Evolutionary conservation across 2,888 invertebrate genomes (phyloP).

Genomic region (Sturmia bella): DNA sequence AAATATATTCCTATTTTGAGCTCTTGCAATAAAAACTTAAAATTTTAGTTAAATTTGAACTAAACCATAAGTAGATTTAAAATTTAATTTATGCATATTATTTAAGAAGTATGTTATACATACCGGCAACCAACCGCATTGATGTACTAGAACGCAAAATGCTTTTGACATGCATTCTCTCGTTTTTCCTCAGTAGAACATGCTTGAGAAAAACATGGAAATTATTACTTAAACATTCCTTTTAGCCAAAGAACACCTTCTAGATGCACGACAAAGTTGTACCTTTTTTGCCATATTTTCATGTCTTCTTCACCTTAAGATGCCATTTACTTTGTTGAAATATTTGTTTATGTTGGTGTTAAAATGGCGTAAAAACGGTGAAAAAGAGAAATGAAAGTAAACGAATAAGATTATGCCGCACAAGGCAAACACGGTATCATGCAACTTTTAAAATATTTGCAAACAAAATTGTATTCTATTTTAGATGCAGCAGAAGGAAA

Average conservation of each 20-base stretch:
- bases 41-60: no score
- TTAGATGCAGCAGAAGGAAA: neutral
- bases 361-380: constrained; percentile 32
- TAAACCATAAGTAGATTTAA: no score
- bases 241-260: constrained; percentile 7
- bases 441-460: constrained; percentile 16
- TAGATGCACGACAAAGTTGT: constrained; percentile 19
- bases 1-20: no score
- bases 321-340: constrained; percentile 18
- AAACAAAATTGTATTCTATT: constrained; percentile 6
- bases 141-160: neutral
- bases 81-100: no score
- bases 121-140: neutral
- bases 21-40: no score
- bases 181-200: neutral
- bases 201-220: constrained; percentile 4
- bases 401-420: constrained; percentile 13
- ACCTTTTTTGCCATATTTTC: neutral
- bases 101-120: neutral
- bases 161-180: neutral
- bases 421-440: constrained; percentile 18
- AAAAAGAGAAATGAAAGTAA: neutral
- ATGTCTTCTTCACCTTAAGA: constrained; percentile 20
- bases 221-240: constrained; percentile 13
- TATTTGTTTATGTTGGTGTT: constrained; percentile 29